Evolutionary conservation across 2,797 vertebrate species (phyloP).

Genomic region (Todus mexicanus): DNA sequence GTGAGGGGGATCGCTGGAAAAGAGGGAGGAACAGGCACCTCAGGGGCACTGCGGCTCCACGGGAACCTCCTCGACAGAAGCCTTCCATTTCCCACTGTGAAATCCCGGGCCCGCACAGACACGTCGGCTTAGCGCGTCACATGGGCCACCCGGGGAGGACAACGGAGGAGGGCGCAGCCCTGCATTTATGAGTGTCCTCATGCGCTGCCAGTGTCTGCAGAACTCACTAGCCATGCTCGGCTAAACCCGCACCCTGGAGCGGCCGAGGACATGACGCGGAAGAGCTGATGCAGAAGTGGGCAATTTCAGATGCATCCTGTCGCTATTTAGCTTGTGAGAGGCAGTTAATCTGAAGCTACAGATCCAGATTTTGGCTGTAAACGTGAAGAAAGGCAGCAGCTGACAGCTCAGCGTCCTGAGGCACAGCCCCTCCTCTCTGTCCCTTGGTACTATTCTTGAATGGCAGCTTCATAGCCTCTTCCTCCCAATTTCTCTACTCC

Average conservation of each 20-base stretch:
- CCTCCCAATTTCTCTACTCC: neutral
- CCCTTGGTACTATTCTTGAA: neutral
- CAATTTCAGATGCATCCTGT: neutral
- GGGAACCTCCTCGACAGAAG: neutral
- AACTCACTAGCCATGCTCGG: neutral
- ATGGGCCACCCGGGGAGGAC: neutral
- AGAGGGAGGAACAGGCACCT: slow-evolving; percentile 25
- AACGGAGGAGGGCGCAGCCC: neutral
- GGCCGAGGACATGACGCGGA: neutral
- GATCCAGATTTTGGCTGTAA: slow-evolving; percentile 19
- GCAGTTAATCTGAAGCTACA: neutral
- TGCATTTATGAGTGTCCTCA: neutral
- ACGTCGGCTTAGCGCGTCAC: neutral
- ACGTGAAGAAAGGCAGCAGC: neutral
- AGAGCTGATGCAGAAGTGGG: neutral
- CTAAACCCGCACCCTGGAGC: neutral
- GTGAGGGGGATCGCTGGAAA: slow-evolving; percentile 94
- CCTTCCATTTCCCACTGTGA: neutral
- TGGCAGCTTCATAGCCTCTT: neutral
- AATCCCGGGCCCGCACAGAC: neutral
- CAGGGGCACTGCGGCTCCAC: neutral
- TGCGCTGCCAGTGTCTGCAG: fast-evolving
- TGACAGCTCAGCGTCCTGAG: neutral
- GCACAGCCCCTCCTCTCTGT: neutral
- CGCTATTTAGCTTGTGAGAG: neutral